phyloP scores from a whole-genome alignment of 1,140 invertebrate species.

The Drosophila lacteicornis region DNA sequence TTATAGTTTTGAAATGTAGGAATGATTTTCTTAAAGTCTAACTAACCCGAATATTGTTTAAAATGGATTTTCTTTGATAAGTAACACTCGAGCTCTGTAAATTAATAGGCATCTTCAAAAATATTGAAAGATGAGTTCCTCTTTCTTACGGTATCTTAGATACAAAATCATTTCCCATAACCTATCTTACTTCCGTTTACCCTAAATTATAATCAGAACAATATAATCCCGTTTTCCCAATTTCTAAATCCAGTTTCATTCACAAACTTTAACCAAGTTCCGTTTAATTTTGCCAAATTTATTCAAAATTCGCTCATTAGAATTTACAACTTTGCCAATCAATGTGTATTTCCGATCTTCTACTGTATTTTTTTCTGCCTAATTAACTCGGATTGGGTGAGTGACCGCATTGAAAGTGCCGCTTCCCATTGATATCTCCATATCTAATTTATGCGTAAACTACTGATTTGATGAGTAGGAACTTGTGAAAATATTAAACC shows the following conservation, averaged over 20 bases:
- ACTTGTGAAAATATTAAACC: constrained; percentile 77
- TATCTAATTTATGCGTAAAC: constrained; percentile 45
- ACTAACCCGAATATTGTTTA: too few relatives aligned
- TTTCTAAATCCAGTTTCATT: neutral
- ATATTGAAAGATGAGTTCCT: neutral
- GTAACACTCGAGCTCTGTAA: too few relatives aligned
- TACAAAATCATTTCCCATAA: neutral
- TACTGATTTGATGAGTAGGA: constrained; percentile 43
- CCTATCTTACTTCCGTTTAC: constrained; percentile 14
- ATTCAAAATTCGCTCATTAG: constrained; percentile 7
- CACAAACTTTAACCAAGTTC: constrained; percentile 1
- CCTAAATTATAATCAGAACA: constrained; percentile 10
- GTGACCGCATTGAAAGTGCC: constrained; percentile 44
- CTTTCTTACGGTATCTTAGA: neutral
- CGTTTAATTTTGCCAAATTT: constrained; percentile 23
- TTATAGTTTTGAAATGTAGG: neutral
- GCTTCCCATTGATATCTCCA: constrained; percentile 62
- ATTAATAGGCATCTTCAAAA: too few relatives aligned
- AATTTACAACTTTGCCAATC: constrained; percentile 11
- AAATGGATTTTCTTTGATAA: too few relatives aligned
- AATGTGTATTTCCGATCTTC: constrained; percentile 33
- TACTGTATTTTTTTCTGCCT: constrained; percentile 3
- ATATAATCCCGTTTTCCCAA: neutral
- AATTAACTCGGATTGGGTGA: constrained; percentile 29
- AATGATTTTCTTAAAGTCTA: too few relatives aligned